Percentiles rank a stretch among this genome's conserved stretches.
Evolutionary conservation across 2,113 vertebrate species (phyloP).

Genomic region (Holacanthus passer): DNA sequence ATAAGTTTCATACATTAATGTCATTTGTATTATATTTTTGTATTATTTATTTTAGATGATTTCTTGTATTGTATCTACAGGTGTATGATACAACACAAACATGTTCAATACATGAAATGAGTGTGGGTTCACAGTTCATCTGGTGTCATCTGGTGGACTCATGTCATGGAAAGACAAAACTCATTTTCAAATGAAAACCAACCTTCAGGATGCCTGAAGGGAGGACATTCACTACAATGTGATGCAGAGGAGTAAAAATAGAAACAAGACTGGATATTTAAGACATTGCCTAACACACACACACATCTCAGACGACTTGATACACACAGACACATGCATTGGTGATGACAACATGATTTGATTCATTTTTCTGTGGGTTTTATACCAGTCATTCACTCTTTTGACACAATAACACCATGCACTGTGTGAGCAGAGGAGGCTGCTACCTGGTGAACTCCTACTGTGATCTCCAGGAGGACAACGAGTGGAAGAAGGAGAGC

Average conservation of each 20-base stretch:
- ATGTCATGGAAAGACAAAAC: constrained; percentile 40
- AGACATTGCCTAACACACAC: constrained; percentile 47
- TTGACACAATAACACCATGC: constrained; percentile 55
- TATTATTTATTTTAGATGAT: too few relatives aligned
- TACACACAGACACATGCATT: constrained; percentile 21
- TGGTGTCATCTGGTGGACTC: neutral
- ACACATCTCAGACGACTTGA: constrained; percentile 21
- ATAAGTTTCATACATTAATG: too few relatives aligned
- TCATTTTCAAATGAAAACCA: constrained; percentile 65
- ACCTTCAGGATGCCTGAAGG: constrained; percentile 46
- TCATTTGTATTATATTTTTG: neutral
- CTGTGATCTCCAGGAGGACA: constrained; percentile 77
- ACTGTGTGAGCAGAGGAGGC: constrained; percentile 74
- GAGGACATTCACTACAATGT: constrained; percentile 59
- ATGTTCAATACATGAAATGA: neutral
- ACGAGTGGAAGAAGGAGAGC: constrained; percentile 73
- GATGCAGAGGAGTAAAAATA: constrained; percentile 69
- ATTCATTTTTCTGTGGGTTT: neutral
- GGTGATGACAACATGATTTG: constrained; percentile 13
- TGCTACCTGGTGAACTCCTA: constrained; percentile 77
- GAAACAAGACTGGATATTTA: constrained; percentile 66
- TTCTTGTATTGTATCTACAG: neutral
- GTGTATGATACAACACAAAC: neutral
- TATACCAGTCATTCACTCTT: neutral
- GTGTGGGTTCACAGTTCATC: neutral